Percentiles rank a stretch among this genome's conserved stretches.
Evolutionary conservation across 2,888 invertebrate genomes (phyloP).

Genomic region (Drosophila longiperda): DNA sequence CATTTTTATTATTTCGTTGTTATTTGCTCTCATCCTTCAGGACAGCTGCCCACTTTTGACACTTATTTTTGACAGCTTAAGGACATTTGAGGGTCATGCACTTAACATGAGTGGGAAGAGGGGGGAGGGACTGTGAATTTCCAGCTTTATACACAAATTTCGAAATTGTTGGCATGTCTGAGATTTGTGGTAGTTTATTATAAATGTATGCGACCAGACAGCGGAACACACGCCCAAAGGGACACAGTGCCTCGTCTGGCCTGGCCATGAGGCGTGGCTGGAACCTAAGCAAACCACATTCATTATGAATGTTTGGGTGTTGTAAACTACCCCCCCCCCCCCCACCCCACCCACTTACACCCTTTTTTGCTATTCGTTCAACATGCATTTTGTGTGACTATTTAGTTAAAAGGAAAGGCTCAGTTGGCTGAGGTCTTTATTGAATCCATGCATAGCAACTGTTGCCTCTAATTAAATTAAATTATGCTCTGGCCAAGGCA

Average conservation of each 20-base stretch:
- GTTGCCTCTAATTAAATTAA: constrained; percentile 72
- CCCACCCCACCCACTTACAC: not conserved
- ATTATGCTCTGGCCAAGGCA: constrained; percentile 58
- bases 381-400: constrained; percentile 51
- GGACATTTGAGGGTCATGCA: constrained; percentile 76
- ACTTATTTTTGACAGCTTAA: constrained; percentile 77
- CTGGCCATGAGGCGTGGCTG: constrained; percentile 33
- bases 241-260: constrained; percentile 4
- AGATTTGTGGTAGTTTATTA: constrained; percentile 69
- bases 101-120: constrained; percentile 31
- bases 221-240: not conserved
- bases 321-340: too few relatives aligned
- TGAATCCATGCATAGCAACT: constrained; percentile 65
- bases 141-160: constrained; percentile 43
- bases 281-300: constrained; percentile 47
- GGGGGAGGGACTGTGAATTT: constrained; percentile 5
- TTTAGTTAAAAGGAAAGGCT: constrained; percentile 9
- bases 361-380: not conserved
- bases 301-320: constrained; percentile 48
- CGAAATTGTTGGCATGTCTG: constrained; percentile 62
- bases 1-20: constrained; percentile 62
- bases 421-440: constrained; percentile 55
- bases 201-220: constrained; percentile 37
- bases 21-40: constrained; percentile 36
- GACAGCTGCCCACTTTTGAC: constrained; percentile 57